Percentiles rank a stretch among this genome's conserved stretches.
phyloP scores from a whole-genome alignment of 2,113 vertebrate genomes.

The Indri indri region DNA sequence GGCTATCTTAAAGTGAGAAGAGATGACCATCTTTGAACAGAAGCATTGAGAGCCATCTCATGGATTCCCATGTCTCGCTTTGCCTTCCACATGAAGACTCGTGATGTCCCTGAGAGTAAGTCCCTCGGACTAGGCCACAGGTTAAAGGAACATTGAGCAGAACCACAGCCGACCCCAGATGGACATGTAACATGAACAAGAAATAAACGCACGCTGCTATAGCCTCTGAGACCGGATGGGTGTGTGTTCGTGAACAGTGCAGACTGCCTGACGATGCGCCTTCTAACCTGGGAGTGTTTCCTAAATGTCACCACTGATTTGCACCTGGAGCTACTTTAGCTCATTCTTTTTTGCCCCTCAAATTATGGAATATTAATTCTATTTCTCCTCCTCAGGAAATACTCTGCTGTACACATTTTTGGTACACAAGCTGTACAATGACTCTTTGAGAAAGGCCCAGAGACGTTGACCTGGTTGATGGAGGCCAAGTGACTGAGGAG shows the following conservation, averaged over 20 bases:
- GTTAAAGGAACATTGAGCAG: not conserved
- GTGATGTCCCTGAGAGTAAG: not conserved
- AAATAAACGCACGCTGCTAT: not conserved
- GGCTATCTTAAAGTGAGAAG: not conserved
- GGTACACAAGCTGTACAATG: not conserved
- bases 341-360: not conserved
- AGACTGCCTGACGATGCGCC: not conserved
- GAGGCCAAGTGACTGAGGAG: fast-evolving
- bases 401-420: not conserved
- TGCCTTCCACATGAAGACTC: not conserved
- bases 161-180: not conserved
- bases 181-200: not conserved
- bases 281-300: not conserved
- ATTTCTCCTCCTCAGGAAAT: not conserved
- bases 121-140: not conserved
- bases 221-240: not conserved
- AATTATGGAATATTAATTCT: not conserved
- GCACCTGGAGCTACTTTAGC: not conserved
- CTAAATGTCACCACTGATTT: not conserved
- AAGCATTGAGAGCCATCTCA: not conserved
- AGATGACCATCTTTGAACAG: not conserved
- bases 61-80: not conserved
- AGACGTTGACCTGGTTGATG: not conserved
- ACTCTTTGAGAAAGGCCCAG: not conserved
- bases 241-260: not conserved